Conservation (phyloP, 1,140 invertebrate genomes). For the Microplitis mediator region DNA sequence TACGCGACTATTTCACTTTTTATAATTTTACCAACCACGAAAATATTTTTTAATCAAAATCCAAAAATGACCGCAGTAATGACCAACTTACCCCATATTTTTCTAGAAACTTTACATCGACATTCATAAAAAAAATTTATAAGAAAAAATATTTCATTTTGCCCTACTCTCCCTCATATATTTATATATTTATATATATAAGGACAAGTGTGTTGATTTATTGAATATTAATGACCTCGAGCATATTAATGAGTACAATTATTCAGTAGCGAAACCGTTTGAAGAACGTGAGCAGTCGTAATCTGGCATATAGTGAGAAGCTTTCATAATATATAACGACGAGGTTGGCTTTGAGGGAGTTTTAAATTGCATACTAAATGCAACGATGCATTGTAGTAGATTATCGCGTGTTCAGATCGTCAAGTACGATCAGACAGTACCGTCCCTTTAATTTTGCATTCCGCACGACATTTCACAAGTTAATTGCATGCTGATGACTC, state of each 20-base stretch:
- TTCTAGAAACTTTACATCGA: too few species aligned
- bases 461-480: constrained; percentile 5
- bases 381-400: constrained; percentile 19
- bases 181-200: neutral
- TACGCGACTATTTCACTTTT: too few species aligned
- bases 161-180: too few species aligned
- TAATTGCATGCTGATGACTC: constrained; percentile 15
- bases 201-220: neutral
- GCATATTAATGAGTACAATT: neutral
- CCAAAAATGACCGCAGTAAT: too few species aligned
- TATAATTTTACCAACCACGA: too few species aligned
- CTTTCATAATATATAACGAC: neutral
- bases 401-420: constrained; percentile 27
- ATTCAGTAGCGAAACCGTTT: neutral
- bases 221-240: constrained; percentile 10
- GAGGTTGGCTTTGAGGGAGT: neutral
- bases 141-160: too few species aligned
- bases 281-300: neutral
- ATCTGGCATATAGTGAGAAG: too few species aligned
- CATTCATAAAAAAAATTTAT: too few species aligned
- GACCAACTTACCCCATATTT: too few species aligned
- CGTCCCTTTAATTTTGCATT: constrained; percentile 17
- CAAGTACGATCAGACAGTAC: constrained; percentile 25
- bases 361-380: constrained; percentile 26
- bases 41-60: too few species aligned